Evolutionary conservation across 2,888 invertebrate species (phyloP).

Genomic region (Drosophila falleni): DNA sequence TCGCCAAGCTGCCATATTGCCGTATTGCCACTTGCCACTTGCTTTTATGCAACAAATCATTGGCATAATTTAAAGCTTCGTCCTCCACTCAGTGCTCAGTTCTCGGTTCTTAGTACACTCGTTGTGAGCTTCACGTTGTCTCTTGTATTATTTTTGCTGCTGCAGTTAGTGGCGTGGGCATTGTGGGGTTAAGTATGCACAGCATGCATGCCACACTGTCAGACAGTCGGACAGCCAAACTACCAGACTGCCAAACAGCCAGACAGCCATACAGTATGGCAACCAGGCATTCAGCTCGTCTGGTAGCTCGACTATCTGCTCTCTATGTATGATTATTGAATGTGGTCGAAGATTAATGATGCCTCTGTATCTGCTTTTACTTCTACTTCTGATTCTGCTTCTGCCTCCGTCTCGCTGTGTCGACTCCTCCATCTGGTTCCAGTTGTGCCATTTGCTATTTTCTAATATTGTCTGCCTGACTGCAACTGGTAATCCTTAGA

Average conservation of each 20-base stretch:
- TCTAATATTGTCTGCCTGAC: conserved; percentile 44
- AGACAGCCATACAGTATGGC: conserved; percentile 10
- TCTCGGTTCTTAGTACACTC: conserved; percentile 5
- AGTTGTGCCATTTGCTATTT: conserved; percentile 43
- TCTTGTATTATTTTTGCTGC: conserved; percentile 41
- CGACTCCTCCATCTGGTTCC: conserved; percentile 15
- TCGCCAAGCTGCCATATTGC: conserved; percentile 65
- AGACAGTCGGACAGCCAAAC: conserved; percentile 10
- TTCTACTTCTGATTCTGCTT: conserved; percentile 7
- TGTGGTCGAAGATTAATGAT: conserved; percentile 82
- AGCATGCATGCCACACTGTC: conserved; percentile 35
- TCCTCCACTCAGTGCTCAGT: conserved; percentile 46
- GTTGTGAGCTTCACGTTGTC: conserved; percentile 20
- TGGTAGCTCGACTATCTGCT: conserved; percentile 53
- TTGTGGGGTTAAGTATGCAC: conserved; percentile 53
- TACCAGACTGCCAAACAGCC: conserved; percentile 11
- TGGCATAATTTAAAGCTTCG: conserved; percentile 78
- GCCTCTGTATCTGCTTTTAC: conserved; percentile 25
- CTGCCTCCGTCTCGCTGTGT: conserved; percentile 7
- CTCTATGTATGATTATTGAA: conserved; percentile 78
- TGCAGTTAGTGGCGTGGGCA: conserved; percentile 39
- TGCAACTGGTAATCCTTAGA: conserved; percentile 31
- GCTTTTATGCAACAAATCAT: conserved; percentile 80
- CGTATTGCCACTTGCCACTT: conserved; percentile 62
- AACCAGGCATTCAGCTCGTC: conserved; percentile 37